phyloP scores from a whole-genome alignment of 1,140 invertebrate genomes.

The Riptortus pedestris region DNA sequence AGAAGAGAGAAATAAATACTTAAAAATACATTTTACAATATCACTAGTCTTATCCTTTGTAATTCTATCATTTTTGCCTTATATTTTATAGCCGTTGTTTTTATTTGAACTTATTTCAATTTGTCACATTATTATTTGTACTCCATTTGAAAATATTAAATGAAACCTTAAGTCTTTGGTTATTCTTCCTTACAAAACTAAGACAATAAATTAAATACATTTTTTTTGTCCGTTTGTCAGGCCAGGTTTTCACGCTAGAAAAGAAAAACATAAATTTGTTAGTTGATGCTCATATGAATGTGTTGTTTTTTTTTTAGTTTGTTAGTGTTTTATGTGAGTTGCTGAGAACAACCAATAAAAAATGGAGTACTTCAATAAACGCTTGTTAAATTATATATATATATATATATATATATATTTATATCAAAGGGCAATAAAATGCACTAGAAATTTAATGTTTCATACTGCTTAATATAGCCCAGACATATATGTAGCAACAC shows the following conservation, averaged over 20 bases:
- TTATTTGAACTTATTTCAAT: not conserved
- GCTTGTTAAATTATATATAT: too few relatives aligned
- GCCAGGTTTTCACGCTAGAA: constrained; percentile 21
- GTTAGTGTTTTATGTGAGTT: too few relatives aligned
- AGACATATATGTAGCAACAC: too few relatives aligned
- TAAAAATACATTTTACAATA: constrained; percentile 6
- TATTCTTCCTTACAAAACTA: constrained; percentile 9
- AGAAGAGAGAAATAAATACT: constrained; percentile 11
- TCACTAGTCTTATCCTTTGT: not conserved
- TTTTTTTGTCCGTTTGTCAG: not conserved
- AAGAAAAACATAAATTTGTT: constrained; percentile 14
- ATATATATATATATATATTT: too few relatives aligned
- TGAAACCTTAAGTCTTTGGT: constrained; percentile 31
- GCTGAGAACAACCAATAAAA: too few relatives aligned
- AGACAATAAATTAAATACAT: constrained; percentile 28
- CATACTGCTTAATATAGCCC: too few relatives aligned
- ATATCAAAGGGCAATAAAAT: too few relatives aligned
- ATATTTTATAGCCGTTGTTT: too few relatives aligned
- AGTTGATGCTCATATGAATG: too few relatives aligned
- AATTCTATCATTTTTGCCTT: not conserved
- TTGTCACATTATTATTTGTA: constrained; percentile 17
- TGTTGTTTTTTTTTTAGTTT: too few relatives aligned
- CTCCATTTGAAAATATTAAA: constrained; percentile 29
- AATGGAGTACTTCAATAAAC: too few relatives aligned
- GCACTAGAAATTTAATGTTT: too few relatives aligned